Evolutionary conservation across 2,797 vertebrate species (phyloP).

Genomic region (Rhinella marina): DNA sequence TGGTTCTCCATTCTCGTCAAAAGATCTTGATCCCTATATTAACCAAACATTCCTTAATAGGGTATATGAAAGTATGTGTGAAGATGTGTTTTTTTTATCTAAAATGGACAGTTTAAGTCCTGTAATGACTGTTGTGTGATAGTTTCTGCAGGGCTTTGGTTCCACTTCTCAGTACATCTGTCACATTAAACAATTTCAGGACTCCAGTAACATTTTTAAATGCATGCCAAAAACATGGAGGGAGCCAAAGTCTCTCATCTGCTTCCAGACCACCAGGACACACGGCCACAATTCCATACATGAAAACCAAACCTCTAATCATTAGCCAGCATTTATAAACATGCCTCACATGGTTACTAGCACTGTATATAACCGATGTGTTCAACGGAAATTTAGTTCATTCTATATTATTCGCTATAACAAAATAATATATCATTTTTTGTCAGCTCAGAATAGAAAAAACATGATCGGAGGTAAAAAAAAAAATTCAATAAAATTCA

Average conservation of each 20-base stretch:
- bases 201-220: conserved; percentile 21
- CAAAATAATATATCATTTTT: neutral
- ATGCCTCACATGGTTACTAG: neutral
- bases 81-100: neutral
- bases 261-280: conserved; percentile 36
- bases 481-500: neutral
- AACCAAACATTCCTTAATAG: neutral
- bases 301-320: conserved; percentile 19
- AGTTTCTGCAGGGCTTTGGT: neutral
- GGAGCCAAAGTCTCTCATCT: conserved; percentile 34
- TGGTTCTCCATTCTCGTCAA: neutral
- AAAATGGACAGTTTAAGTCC: neutral
- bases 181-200: conserved; percentile 24
- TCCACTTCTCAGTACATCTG: conserved; percentile 18
- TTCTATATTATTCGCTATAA: neutral
- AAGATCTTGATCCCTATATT: neutral
- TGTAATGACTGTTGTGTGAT: neutral
- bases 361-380: neutral
- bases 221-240: conserved; percentile 18
- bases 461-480: neutral
- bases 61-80: neutral
- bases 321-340: conserved; percentile 14
- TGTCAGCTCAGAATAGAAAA: neutral
- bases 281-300: conserved; percentile 9
- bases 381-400: neutral